These are phyloP conservation scores for Calameuta pallipes DNA, from an alignment of 2,888 invertebrate genomes.

Conservation along the genomic window DNA sequence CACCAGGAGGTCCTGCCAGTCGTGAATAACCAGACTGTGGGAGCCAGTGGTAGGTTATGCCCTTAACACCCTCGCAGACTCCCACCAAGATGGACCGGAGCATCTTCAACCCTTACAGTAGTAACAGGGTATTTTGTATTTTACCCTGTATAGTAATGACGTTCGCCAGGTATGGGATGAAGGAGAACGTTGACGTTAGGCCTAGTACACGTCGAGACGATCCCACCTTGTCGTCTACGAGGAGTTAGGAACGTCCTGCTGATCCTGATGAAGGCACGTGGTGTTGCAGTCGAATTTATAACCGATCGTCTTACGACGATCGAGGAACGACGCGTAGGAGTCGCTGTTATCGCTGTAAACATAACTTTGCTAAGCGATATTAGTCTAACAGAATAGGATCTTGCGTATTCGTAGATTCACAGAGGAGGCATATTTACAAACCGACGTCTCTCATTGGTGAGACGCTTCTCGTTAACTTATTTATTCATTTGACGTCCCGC, in stretches of 20 bases:
- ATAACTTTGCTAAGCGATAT: background rate
- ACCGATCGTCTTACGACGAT: background rate
- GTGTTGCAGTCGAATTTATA: slow-evolving; percentile 33
- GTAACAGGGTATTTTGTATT: background rate
- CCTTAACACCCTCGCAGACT: background rate
- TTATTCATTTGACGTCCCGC: background rate
- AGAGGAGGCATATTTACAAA: background rate
- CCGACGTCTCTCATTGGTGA: background rate
- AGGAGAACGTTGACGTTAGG: background rate
- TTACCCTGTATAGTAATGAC: background rate
- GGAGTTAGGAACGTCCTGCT: slow-evolving; percentile 10
- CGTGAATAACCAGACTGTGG: background rate
- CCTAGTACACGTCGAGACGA: background rate
- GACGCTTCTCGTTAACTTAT: too few relatives aligned
- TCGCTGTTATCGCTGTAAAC: background rate
- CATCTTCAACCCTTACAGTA: background rate
- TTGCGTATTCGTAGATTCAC: background rate
- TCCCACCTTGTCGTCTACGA: background rate
- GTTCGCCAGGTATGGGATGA: background rate
- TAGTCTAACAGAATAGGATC: background rate
- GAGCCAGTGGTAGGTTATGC: background rate
- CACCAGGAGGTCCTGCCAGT: background rate
- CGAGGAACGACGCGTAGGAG: background rate
- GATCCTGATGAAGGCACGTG: slow-evolving; percentile 29
- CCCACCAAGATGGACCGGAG: background rate